Base-by-base conservation (phyloP, 2,113 vertebrate species). In the Columba livia region DNA sequence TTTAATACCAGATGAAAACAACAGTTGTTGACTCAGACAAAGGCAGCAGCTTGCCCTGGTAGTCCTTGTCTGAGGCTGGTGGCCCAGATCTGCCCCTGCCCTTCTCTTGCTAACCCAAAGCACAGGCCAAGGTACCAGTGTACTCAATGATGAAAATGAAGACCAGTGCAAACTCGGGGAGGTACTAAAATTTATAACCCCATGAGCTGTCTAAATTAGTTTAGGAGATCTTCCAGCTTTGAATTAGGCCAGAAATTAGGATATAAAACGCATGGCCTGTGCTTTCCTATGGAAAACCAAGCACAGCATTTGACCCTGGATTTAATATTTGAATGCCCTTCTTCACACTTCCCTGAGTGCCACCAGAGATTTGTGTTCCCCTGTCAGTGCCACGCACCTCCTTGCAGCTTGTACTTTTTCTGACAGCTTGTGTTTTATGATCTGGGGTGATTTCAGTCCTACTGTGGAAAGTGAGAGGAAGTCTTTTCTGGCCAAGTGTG, bases 61-160 rank as follows among this genome's bases (percentile, higher is more conserved):
- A 17, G 20, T n/a, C 54, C 20, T 34, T 2, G 2, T n/a, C 24
- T 31, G 9, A 12, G 36, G 26, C n/a, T 48, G 56, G n/a, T 40
- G 69, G 26, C 29, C 26, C 54, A 44, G 17, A 9, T 26, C 5
- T 65, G 34, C 16, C 7, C 20, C 79, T 75, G 44, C 6, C n/a
- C 48, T 64, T 34, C 44, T 15, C 32, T 48, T 23, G 6, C n/a
- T 28, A 51, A 32, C 6, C 19, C 66, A 74, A 83, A 34, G 38
- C 1, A 2, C 34, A 42, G 34, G 38, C 0, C 2, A 78, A 70
- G 10, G 13, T 13, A 67, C 25, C 3, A 1, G 4, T 5, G 31
- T 2, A 0, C 12, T 40, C 42, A 31, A 0, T 6, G 29, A 8
- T 53, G 54, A 51, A 61, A 88, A 60, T 0, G 0, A 85, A 60